These are phyloP conservation scores for Otus sunia DNA, from an alignment of 2,113 vertebrate species.

Conservation along the genomic window DNA sequence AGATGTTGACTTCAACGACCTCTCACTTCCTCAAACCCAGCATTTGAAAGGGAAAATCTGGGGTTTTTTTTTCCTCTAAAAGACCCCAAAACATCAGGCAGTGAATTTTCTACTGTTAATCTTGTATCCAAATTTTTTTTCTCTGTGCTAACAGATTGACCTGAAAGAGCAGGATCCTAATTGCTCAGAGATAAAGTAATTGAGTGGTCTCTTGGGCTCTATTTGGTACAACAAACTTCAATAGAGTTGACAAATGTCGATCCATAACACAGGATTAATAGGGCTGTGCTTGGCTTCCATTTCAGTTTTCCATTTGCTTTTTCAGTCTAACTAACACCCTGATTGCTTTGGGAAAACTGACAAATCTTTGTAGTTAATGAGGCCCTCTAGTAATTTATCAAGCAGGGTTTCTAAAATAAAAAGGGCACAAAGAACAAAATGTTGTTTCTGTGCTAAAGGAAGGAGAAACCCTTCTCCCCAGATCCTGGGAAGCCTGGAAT, in stretches of 20 bases:
- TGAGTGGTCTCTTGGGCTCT: constrained; percentile 73
- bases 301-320: constrained; percentile 61
- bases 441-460: background rate
- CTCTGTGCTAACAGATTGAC: constrained; percentile 57
- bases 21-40: background rate
- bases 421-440: background rate
- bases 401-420: constrained; percentile 12
- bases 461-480: background rate
- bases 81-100: background rate
- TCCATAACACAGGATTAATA: constrained; percentile 73
- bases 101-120: constrained; percentile 36
- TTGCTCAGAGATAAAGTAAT: constrained; percentile 73
- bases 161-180: constrained; percentile 58
- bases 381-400: constrained; percentile 64
- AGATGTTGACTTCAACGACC: background rate
- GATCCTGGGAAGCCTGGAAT: background rate
- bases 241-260: constrained; percentile 73
- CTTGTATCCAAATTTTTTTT: background rate
- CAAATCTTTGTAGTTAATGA: constrained; percentile 68
- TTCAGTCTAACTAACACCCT: constrained; percentile 26
- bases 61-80: background rate
- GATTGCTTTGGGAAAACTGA: constrained; percentile 72
- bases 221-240: constrained; percentile 68
- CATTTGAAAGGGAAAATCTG: background rate
- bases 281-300: constrained; percentile 55